Conservation (phyloP, 37 sponge, comb jelly and placozoan genomes). For the Diacarnus erythraeanus region DNA sequence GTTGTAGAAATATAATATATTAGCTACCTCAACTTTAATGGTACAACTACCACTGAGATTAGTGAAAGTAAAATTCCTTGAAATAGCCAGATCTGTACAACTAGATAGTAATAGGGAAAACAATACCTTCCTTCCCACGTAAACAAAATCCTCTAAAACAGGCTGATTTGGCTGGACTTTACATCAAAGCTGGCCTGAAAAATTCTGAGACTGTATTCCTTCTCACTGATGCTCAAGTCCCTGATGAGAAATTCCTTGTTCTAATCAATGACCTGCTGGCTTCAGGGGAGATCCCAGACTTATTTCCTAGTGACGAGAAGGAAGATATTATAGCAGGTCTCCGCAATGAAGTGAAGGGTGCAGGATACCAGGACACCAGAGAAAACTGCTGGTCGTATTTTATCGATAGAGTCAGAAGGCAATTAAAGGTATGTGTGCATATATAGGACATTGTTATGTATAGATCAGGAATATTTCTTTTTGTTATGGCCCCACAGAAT, state of each 20-base stretch:
- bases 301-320: constrained; percentile 93
- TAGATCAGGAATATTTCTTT: no score
- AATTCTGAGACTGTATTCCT: constrained; percentile 97
- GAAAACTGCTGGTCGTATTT: constrained; percentile 99
- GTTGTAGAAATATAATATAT: no score
- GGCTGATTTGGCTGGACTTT: constrained; percentile 91
- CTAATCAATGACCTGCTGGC: constrained; percentile 96
- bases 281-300: constrained; percentile 96
- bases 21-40: no score
- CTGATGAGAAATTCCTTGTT: constrained; percentile 96
- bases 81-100: no score
- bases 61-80: no score
- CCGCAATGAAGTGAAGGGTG: constrained; percentile 90
- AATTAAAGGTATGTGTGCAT: constrained; percentile 96
- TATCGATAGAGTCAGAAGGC: constrained; percentile 88
- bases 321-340: constrained; percentile 82
- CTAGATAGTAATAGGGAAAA: no score
- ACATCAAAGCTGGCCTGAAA: constrained; percentile 97
- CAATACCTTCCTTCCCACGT: background rate
- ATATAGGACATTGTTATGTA: no score
- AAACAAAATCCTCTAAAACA: background rate
- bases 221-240: constrained; percentile 97
- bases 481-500: no score
- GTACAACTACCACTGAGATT: no score
- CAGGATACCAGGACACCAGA: constrained; percentile 88